These are phyloP conservation scores for Rhodeus uyekii DNA, from an alignment of 2,797 vertebrate genomes.

Conservation along the genomic window DNA sequence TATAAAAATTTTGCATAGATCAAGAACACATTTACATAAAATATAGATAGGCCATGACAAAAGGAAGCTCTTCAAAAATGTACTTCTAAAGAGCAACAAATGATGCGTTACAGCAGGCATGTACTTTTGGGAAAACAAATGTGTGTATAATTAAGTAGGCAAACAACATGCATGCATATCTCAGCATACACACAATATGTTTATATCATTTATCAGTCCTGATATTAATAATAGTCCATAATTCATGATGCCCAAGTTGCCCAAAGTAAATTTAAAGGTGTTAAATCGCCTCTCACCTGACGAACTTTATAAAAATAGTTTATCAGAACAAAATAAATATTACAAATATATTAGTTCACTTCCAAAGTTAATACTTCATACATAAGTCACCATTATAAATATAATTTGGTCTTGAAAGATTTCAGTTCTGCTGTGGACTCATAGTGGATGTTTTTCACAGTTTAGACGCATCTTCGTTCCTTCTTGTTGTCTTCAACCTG, in stretches of 20 bases:
- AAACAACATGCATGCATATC: neutral
- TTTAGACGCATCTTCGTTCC: neutral
- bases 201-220: slow-evolving; percentile 1
- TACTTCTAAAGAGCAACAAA: neutral
- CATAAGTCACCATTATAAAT: slow-evolving; percentile 42
- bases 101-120: neutral
- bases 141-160: neutral
- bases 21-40: slow-evolving; percentile 37
- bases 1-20: slow-evolving; percentile 55
- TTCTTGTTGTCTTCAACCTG: neutral
- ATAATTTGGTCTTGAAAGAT: slow-evolving; percentile 51
- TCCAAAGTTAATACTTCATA: slow-evolving; percentile 33
- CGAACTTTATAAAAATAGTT: slow-evolving; percentile 42
- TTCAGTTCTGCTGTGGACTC: neutral
- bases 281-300: neutral
- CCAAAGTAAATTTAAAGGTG: neutral
- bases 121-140: neutral
- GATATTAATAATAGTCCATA: neutral
- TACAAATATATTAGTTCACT: slow-evolving; percentile 54
- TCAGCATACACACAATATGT: neutral
- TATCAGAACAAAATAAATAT: slow-evolving; percentile 58
- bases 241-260: neutral
- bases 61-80: slow-evolving; percentile 15
- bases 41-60: slow-evolving; percentile 22
- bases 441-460: slow-evolving; percentile 22